A percentile compares a stretch with the other conserved stretches of the same genome.
These are phyloP conservation scores for Pachypanchax playfairii DNA, from an alignment of 2,113 vertebrate genomes.

Conservation along the genomic window DNA sequence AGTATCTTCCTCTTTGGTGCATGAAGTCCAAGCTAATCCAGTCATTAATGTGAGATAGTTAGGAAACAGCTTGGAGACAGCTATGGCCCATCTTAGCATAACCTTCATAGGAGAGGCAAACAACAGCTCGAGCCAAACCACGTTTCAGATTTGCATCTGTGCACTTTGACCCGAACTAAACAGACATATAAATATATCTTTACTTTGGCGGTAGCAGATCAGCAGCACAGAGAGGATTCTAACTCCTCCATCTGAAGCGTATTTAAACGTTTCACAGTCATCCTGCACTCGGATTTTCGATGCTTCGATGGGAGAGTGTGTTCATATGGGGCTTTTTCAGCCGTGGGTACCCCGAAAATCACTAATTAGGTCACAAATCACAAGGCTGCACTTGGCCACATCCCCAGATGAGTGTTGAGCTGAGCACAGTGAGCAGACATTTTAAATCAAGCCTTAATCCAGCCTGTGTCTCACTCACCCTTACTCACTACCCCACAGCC, in stretches of 20 bases:
- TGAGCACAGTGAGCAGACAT: conserved; percentile 58
- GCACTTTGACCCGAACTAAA: conserved; percentile 53
- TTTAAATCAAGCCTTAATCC: conserved; percentile 68
- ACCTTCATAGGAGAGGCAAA: conserved; percentile 45
- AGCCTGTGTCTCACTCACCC: conserved; percentile 44
- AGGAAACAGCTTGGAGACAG: conserved; percentile 26
- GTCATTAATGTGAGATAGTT: conserved; percentile 41
- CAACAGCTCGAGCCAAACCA: conserved; percentile 40
- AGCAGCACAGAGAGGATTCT: conserved; percentile 25
- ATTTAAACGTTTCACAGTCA: conserved; percentile 41
- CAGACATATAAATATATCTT: conserved; percentile 39
- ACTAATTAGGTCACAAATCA: conserved; percentile 67
- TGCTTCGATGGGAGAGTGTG: conserved; percentile 30
- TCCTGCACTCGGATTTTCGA: conserved; percentile 32
- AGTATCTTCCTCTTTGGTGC: conserved; percentile 35
- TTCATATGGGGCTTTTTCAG: conserved; percentile 32
- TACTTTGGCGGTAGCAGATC: conserved; percentile 40
- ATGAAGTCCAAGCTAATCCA: conserved; percentile 25
- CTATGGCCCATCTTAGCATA: conserved; percentile 26
- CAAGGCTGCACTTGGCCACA: conserved; percentile 55
- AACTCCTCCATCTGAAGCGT: conserved; percentile 30
- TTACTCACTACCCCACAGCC: conserved; percentile 36
- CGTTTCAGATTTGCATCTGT: conserved; percentile 31
- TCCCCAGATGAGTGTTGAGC: conserved; percentile 54
- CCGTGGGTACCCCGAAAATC: conserved; percentile 37